A percentile compares a stretch with the other conserved stretches of the same genome.
Conservation (phyloP, 1,140 invertebrate species). For the Papilio dardanus region DNA sequence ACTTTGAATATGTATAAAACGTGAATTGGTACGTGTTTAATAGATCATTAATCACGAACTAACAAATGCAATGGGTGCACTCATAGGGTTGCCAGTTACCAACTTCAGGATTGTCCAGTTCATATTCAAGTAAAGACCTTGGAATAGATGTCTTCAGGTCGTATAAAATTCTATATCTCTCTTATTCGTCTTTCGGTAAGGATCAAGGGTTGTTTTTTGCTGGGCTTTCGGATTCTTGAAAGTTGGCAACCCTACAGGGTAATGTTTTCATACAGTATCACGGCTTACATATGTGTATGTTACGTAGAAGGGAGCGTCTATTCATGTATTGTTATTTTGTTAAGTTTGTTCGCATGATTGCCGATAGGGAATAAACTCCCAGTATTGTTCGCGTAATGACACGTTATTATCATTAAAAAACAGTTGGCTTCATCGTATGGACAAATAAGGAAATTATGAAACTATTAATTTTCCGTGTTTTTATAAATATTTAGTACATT, state of each 20-base stretch:
- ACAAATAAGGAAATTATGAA: conserved; percentile 18
- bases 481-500: neutral
- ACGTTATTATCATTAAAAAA: conserved; percentile 31
- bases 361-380: conserved; percentile 48
- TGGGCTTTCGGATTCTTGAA: neutral
- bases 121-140: neutral
- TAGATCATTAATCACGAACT: conserved; percentile 60
- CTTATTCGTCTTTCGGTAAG: neutral
- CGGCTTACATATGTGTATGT: conserved; percentile 37
- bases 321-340: conserved; percentile 56
- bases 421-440: neutral
- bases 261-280: conserved; percentile 47
- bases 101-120: neutral
- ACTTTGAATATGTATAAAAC: conserved; percentile 45
- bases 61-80: conserved; percentile 60
- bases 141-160: neutral
- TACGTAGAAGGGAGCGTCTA: conserved; percentile 48
- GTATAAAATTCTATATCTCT: too few species aligned
- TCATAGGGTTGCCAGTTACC: conserved; percentile 31
- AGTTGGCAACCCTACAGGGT: neutral
- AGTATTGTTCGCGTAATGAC: conserved; percentile 46
- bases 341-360: conserved; percentile 60
- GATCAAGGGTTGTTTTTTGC: neutral
- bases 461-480: neutral
- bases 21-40: conserved; percentile 45